Evolutionary conservation across 2,888 invertebrate species (phyloP), one percentile per base, ranked within the genome.

Genomic region (Plebejus anna): DNA sequence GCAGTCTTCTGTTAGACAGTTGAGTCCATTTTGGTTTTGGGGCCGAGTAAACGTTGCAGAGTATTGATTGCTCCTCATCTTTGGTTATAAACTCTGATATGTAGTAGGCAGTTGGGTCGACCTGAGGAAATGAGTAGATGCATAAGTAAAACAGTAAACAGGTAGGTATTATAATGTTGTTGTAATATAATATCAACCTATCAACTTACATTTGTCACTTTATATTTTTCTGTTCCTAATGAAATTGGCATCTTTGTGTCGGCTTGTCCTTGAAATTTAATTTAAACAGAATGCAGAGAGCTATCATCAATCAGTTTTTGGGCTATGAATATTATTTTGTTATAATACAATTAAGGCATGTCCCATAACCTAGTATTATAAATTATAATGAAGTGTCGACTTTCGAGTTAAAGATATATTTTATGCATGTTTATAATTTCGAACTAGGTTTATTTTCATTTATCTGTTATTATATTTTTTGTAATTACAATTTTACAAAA

Each of bases 1-100:
- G 98, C n/a, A 99, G 94, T 79, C 99, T 95, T 80, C 99, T 95
- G 86, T 98, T 97, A 32, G 97, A 96, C 66, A 99, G 94, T 85
- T 97, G 97, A 1, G 98, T 98, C 99, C 99, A 99, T 91, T 98
- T 98, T 9, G 99, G 99, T 83, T 96, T 97, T 85, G 99, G 99
- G 11, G 96, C 96, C 61, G 94, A 90, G 84, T 97, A 96, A 38
- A 99, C 96, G 81, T 96, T 95, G 57, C 95, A 94, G 73, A 98
- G 84, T 79, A 99, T 95, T 38, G 94, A 88, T 75, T 94, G 89
- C 86, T 98, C 97, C 85, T 98, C 97, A 66, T 95, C 95, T 80
- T 93, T 90, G 1, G 96, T 96, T 82, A 99, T 96, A 87, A 98
- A 99, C 83, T 98, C 96, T 16, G 98, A 96, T 89, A 99, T 95